phyloP scores from a whole-genome alignment of 2,113 vertebrate genomes.

The Chamaetylas fuelleborni region DNA sequence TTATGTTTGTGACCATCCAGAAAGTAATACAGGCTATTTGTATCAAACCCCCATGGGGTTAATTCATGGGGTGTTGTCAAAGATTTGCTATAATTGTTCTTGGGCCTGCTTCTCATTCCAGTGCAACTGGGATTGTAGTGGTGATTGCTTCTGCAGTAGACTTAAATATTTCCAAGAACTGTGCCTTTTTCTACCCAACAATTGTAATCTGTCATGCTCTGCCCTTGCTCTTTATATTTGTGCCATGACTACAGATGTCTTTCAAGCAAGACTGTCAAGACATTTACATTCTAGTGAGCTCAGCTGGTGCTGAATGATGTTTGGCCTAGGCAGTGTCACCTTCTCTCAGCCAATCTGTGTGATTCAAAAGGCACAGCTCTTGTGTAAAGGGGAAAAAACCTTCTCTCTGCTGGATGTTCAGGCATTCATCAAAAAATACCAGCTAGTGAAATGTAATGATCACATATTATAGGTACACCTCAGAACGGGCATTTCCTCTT shows the following conservation, averaged over 20 bases:
- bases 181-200: not conserved
- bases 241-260: slow-evolving; percentile 21
- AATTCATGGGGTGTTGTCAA: not conserved
- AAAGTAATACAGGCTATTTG: not conserved
- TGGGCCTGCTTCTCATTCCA: not conserved
- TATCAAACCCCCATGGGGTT: not conserved
- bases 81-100: slow-evolving; percentile 2
- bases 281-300: slow-evolving; percentile 50
- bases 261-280: slow-evolving; percentile 33
- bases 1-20: not conserved
- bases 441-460: slow-evolving; percentile 29
- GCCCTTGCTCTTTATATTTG: slow-evolving; percentile 1
- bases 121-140: not conserved
- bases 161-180: not conserved
- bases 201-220: slow-evolving; percentile 29
- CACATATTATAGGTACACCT: not conserved
- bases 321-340: slow-evolving; percentile 1
- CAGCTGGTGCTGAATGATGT: not conserved
- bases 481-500: not conserved
- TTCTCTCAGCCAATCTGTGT: slow-evolving; percentile 18
- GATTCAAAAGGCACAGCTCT: slow-evolving; percentile 42
- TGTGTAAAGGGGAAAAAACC: not conserved
- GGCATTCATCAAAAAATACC: slow-evolving; percentile 41
- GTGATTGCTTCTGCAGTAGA: not conserved
- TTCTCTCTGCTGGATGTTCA: not conserved